Evolutionary conservation across 2,113 vertebrate species (phyloP), one percentile per base, ranked within the genome.

Genomic region (Platysternon megacephalum): DNA sequence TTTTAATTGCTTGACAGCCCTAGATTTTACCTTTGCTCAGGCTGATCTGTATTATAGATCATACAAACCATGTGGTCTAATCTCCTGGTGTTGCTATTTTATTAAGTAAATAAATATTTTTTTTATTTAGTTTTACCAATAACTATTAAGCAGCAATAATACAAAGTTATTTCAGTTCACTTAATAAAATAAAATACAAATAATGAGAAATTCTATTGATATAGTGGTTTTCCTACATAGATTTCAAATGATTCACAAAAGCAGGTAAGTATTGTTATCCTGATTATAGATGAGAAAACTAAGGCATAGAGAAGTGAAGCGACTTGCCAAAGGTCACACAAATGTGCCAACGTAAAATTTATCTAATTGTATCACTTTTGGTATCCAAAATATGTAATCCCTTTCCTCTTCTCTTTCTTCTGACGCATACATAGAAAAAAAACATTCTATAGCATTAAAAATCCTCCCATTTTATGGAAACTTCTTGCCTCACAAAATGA

Each of bases 81-180:
- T 93, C 88, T 95, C 72, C 42, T 88, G 68, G 83, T 14, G 29
- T 49, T 91, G 56, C 56, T 91, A n/a, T n/a, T n/a, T n/a, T n/a
- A n/a, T n/a, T n/a, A n/a, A n/a, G n/a, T n/a, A n/a, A n/a, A n/a
- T n/a, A n/a, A n/a, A n/a, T n/a, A n/a, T n/a, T n/a, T n/a, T n/a
- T n/a, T n/a, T n/a, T n/a, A n/a, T n/a, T n/a, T n/a, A n/a, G n/a
- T n/a, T n/a, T n/a, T n/a, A 95, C 93, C 93, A 95, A 86, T 85
- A 91, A 56, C 35, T 85, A 82, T 91, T 94, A 82, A 91, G 56
- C 87, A 92, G 56, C 26, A 84, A 83, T 44, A 94, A 82, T 65
- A 16, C 32, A 58, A 11, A 28, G 10, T 11, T 56, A 46, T 91
- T 94, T 93, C 42, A 91, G 10, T 89, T 92, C 6, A 11, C 80